Evolutionary conservation across 2,888 invertebrate genomes (phyloP), one percentile per base, ranked within the genome.

Genomic region (Pachliopta kotzebuea): DNA sequence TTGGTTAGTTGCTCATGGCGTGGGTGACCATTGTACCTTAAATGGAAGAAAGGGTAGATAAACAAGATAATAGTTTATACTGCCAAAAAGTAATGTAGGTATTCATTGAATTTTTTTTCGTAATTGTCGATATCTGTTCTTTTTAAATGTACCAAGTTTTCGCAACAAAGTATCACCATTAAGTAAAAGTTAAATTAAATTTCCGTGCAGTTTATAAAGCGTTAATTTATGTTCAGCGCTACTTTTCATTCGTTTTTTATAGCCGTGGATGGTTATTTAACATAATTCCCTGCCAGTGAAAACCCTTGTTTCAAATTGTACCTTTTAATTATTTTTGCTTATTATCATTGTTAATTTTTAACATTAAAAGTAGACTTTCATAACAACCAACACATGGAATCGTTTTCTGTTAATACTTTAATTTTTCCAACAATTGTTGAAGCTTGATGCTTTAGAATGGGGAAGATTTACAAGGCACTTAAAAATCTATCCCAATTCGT

Each of bases 221-320:
- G 37, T 56, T 56, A 31, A 62, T 50, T 62, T 56, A 56, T 56
- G 14, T 62, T 24, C 4, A n/a, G 56, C n/a, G 37, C 24, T 57
- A 24, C 20, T 57, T 62, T 62, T 57, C n/a, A 42, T 20, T 26
- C 50, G 20, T 57, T 52, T 31, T 57, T 57, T 56, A 26, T 23
- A 20, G 42, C 42, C 57, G 62, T 23, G 53, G 20, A 11, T 42
- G 42, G 53, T 53, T 45, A 37, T 62, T 52, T 62, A 57, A 62
- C 56, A 62, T 52, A 56, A 62, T 62, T 57, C 26, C 23, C 20
- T 23, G 50, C 31, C 37, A 50, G 56, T 56, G 52, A 24, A 56
- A 31, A 37, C 50, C 37, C 37, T 52, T 14, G 14, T 9, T 7
- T 21, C 3, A 52, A 52, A 52, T 21, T 14, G 50, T 52, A 52